These are phyloP conservation scores for Gavia stellata DNA, from an alignment of 2,113 vertebrate species.

Conservation along the genomic window DNA sequence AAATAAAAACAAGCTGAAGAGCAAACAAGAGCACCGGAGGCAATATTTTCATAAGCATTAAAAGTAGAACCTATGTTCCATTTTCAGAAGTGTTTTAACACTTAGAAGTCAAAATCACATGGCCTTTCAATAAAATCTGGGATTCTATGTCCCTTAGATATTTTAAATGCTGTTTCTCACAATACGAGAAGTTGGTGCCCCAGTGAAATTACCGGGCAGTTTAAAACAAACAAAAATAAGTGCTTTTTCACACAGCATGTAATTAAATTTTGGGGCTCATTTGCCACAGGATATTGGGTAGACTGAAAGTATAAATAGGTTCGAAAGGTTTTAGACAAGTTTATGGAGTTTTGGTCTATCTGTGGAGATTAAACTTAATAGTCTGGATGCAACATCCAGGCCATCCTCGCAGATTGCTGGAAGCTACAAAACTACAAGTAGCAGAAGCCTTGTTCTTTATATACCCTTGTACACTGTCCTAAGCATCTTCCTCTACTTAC, in stretches of 20 bases:
- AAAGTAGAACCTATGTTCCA: background rate
- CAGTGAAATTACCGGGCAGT: background rate
- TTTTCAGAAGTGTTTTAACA: background rate
- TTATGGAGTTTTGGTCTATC: conserved; percentile 25
- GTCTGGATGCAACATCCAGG: background rate
- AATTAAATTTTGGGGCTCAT: conserved; percentile 1
- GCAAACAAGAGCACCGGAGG: background rate
- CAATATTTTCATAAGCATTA: conserved; percentile 2
- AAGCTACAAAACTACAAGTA: background rate
- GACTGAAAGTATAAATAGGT: conserved; percentile 24
- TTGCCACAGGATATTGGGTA: conserved; percentile 37
- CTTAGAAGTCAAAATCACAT: background rate
- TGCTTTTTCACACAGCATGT: background rate
- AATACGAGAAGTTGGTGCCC: background rate
- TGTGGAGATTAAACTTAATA: background rate
- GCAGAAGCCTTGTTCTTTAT: background rate
- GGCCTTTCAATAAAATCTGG: background rate
- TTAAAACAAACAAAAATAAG: background rate
- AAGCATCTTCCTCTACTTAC: background rate
- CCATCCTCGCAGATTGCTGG: background rate
- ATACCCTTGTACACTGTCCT: background rate
- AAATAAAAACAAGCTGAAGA: conserved; percentile 12
- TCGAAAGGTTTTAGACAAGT: conserved; percentile 40
- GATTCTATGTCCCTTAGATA: background rate
- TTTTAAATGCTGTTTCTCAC: background rate